phyloP scores from a whole-genome alignment of 2,888 invertebrate genomes.

The Noctua janthina region DNA sequence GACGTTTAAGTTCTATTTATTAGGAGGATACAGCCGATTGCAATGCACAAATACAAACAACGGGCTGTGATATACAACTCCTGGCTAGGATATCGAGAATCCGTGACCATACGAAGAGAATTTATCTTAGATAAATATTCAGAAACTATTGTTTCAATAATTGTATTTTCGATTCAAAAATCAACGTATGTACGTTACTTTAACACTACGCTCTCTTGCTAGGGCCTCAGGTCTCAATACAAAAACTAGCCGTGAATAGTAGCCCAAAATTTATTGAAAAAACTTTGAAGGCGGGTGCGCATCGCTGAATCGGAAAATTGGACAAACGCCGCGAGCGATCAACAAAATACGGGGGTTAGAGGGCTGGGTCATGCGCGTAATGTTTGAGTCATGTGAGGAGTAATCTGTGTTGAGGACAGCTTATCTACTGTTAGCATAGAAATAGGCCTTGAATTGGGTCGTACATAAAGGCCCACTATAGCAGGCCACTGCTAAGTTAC shows the following conservation, averaged over 20 bases:
- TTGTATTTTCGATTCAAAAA: no score
- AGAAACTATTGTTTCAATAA: no score
- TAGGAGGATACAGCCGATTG: not conserved
- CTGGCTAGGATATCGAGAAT: not conserved
- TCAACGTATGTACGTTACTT: no score
- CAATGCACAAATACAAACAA: not conserved
- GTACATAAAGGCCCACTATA: not conserved
- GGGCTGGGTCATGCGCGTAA: conserved; percentile 30
- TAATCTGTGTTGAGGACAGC: not conserved
- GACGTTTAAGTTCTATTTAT: not conserved
- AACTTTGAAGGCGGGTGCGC: conserved; percentile 14
- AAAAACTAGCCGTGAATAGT: not conserved
- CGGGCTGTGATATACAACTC: not conserved
- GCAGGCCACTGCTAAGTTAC: no score
- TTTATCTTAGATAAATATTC: no score
- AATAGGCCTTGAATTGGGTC: not conserved
- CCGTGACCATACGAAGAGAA: no score
- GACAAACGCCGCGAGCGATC: conserved; percentile 29
- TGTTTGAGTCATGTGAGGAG: conserved; percentile 14
- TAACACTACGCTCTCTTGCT: no score
- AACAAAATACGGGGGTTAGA: conserved; percentile 12
- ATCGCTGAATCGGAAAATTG: conserved; percentile 48
- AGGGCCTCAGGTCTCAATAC: not conserved
- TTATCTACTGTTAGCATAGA: conserved; percentile 19
- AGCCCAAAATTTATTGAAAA: conserved; percentile 38